Evolutionary conservation across 2,797 vertebrate species (phyloP).

Genomic region (Amblyraja radiata): DNA sequence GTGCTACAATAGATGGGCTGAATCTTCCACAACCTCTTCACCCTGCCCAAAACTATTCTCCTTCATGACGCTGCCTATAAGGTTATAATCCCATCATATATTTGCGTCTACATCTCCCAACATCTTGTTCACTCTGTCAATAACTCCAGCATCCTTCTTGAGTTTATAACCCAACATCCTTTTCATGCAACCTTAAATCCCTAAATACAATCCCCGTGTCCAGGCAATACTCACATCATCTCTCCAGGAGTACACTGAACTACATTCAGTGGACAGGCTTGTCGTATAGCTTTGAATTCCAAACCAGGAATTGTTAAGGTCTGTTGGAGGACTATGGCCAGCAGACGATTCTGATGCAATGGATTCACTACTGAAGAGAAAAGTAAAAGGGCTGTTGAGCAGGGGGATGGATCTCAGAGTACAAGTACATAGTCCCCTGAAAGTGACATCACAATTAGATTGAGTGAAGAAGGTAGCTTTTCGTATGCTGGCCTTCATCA

Average conservation of each 20-base stretch:
- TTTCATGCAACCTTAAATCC: not conserved
- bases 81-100: not conserved
- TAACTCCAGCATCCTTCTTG: too few species aligned
- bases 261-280: constrained; percentile 66
- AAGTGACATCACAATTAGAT: too few species aligned
- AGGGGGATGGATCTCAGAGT: too few species aligned
- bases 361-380: constrained; percentile 50
- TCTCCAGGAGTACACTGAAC: constrained; percentile 73
- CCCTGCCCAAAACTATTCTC: too few species aligned
- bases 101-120: not conserved
- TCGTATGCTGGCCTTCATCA: too few species aligned
- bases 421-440: too few species aligned
- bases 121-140: not conserved
- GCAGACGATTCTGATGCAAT: constrained; percentile 49
- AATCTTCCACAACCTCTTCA: not conserved
- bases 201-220: not conserved
- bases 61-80: not conserved
- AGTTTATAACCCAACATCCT: not conserved
- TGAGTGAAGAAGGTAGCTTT: too few species aligned
- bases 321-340: constrained; percentile 47
- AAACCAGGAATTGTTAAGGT: constrained; percentile 57
- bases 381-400: constrained; percentile 31
- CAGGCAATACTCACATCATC: constrained; percentile 62
- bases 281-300: constrained; percentile 59
- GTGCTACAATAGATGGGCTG: too few species aligned